These are phyloP conservation scores for Druon quercuslanigerum DNA, from an alignment of 1,140 invertebrate genomes.

Conservation along the genomic window DNA sequence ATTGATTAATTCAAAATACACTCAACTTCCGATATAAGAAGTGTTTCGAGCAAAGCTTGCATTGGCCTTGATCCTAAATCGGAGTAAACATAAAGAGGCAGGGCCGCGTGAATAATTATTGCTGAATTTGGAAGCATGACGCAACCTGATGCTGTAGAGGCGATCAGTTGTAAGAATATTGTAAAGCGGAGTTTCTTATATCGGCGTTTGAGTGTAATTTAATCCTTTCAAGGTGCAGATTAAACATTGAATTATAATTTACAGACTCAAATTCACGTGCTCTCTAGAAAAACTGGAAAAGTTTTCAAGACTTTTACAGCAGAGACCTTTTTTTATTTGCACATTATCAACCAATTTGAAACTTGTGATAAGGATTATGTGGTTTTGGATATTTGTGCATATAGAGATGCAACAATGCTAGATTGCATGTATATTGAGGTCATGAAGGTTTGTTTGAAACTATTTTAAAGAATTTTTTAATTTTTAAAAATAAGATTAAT, in stretches of 20 bases:
- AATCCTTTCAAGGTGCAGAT: too few species aligned
- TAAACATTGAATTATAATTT: constrained; percentile 55
- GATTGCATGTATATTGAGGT: constrained; percentile 90
- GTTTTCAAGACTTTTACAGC: constrained; percentile 79
- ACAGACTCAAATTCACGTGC: constrained; percentile 85
- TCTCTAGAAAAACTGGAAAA: constrained; percentile 80
- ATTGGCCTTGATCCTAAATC: too few species aligned
- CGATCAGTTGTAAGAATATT: too few species aligned
- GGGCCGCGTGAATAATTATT: too few species aligned
- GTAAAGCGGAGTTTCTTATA: too few species aligned
- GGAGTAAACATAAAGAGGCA: too few species aligned
- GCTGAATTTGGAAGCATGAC: too few species aligned
- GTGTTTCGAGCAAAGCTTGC: too few species aligned
- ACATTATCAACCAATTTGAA: constrained; percentile 93
- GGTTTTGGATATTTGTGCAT: constrained; percentile 88
- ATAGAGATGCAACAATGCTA: constrained; percentile 87
- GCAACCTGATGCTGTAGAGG: too few species aligned
- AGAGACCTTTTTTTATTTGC: constrained; percentile 89
- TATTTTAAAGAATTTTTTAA: neutral
- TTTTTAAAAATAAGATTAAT: neutral
- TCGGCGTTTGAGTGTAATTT: too few species aligned
- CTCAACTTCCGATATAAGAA: too few species aligned
- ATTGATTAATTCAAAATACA: too few species aligned
- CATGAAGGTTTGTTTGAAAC: constrained; percentile 79
- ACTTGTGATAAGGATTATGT: constrained; percentile 80